These are phyloP conservation scores for Gymnorhina tibicen DNA, from an alignment of 2,113 vertebrate genomes.

Conservation along the genomic window DNA sequence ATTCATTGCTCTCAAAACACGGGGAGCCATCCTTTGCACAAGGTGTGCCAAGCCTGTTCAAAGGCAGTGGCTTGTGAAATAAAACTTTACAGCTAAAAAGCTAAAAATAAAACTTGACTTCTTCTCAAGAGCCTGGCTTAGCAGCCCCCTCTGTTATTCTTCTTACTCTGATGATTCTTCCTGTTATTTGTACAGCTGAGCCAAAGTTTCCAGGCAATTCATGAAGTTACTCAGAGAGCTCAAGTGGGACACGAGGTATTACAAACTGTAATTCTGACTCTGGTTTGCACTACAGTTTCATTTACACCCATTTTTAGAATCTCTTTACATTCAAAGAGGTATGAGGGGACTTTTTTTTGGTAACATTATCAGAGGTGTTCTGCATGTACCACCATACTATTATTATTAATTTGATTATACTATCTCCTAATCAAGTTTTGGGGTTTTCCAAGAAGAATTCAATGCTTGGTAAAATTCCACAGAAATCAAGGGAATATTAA, in stretches of 20 bases:
- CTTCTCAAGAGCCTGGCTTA: background rate
- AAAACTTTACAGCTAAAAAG: slow-evolving; percentile 1
- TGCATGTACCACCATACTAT: background rate
- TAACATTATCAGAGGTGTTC: background rate
- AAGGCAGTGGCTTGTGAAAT: background rate
- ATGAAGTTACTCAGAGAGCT: background rate
- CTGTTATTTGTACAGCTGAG: slow-evolving; percentile 12
- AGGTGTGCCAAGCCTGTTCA: background rate
- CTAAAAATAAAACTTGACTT: slow-evolving; percentile 22
- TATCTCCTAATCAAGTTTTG: background rate
- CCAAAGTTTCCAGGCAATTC: slow-evolving; percentile 24
- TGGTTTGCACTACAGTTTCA: background rate
- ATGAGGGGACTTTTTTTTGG: background rate
- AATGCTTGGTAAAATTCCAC: background rate
- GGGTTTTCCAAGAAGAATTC: background rate
- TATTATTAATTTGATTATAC: background rate
- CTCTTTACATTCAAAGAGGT: background rate
- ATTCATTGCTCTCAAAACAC: background rate
- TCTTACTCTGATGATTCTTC: slow-evolving; percentile 33
- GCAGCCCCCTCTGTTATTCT: background rate
- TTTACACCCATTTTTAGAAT: background rate
- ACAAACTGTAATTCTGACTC: background rate
- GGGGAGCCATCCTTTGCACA: background rate
- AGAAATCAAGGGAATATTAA: background rate
- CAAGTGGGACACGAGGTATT: background rate